Evolutionary conservation across 2,113 vertebrate species (phyloP).

Genomic region (Ellobius talpinus): DNA sequence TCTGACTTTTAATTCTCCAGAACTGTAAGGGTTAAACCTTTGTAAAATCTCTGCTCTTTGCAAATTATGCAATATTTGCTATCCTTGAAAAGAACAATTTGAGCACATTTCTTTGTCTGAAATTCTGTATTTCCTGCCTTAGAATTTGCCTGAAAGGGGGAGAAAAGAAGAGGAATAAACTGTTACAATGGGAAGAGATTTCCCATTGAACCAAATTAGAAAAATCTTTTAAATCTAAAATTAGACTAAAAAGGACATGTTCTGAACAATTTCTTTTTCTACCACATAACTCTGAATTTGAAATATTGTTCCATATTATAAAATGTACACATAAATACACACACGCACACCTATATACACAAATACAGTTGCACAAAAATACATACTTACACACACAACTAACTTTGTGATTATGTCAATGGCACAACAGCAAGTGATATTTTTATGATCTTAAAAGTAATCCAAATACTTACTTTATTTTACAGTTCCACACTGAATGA

Average conservation of each 20-base stretch:
- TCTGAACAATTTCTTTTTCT: background rate
- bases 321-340: background rate
- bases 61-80: background rate
- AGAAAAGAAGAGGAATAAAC: background rate
- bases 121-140: background rate
- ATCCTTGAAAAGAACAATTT: background rate
- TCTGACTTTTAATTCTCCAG: background rate
- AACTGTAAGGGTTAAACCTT: background rate
- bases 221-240: background rate
- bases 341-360: background rate
- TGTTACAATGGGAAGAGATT: background rate
- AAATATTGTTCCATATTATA: background rate
- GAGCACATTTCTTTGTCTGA: background rate
- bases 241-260: background rate
- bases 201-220: background rate
- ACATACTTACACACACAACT: background rate
- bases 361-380: background rate
- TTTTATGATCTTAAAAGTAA: background rate
- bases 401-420: background rate
- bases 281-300: background rate
- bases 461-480: slow-evolving; percentile 30
- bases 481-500: background rate
- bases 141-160: background rate
- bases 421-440: background rate
- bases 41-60: background rate